phyloP scores from a whole-genome alignment of 2,797 vertebrate species.

The Simalia tracyae region DNA sequence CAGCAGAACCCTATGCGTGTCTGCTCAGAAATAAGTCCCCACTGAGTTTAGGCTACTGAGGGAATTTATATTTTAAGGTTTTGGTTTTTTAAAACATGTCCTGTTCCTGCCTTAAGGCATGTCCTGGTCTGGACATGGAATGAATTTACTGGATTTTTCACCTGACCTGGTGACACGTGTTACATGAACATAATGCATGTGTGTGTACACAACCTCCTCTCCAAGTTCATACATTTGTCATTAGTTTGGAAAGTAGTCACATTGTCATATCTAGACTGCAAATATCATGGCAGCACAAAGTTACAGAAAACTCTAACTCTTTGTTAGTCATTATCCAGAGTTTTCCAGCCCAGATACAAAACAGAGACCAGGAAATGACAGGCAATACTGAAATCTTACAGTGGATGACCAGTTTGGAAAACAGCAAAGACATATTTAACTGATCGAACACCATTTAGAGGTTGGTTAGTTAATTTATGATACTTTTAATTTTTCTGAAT shows the following conservation, averaged over 20 bases:
- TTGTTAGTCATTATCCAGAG: no score
- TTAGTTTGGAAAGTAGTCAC: background rate
- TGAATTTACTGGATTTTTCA: no score
- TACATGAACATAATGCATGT: no score
- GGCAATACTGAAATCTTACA: slow-evolving; percentile 17
- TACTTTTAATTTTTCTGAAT: no score
- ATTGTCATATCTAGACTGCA: no score
- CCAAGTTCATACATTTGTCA: background rate
- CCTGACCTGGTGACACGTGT: no score
- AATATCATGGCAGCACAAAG: no score
- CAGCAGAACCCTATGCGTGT: background rate
- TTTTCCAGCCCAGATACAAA: no score
- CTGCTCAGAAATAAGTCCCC: no score
- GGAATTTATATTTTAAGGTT: background rate
- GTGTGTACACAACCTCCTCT: no score
- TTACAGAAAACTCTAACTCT: no score
- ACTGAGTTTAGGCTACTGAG: background rate
- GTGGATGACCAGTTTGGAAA: background rate
- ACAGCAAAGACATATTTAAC: slow-evolving; percentile 49
- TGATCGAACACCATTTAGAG: slow-evolving; percentile 26
- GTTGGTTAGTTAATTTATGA: no score
- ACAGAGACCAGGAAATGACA: background rate
- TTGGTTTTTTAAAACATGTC: slow-evolving; percentile 11
- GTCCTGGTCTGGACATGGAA: slow-evolving; percentile 24
- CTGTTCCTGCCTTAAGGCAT: slow-evolving; percentile 41